Evolutionary conservation across 2,113 vertebrate genomes (phyloP), one percentile per base, ranked within the genome.

Genomic region (Ciconia maguari): DNA sequence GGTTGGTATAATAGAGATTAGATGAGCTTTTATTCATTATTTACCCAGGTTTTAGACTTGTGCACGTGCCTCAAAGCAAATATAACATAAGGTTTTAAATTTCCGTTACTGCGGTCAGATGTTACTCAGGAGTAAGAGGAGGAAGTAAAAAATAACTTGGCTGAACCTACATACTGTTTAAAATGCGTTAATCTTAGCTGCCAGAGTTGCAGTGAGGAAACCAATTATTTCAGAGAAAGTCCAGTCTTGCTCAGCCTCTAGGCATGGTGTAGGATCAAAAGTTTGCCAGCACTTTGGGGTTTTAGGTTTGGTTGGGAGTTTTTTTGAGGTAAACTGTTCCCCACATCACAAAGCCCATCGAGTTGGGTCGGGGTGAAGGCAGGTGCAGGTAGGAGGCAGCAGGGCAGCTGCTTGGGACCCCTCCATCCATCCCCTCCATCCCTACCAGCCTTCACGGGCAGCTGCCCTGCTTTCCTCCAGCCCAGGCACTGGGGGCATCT

Each of bases 121-220:
- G 52, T 89, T 89, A 82, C 83, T 94, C 61, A 89, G 89, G 91
- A 84, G n/a, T 64, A 87, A 89, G 65, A 93, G 58, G 72, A 87
- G 54, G 74, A 93, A 92, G 94, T 68, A 69, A 87, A 95, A 95
- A 91, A 93, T 90, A 97, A 71, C 61, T 94, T 17, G 52, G 72
- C 52, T 51, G 57, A 93, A 84, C 86, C 69, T 84, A 69, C 75
- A 30, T 65, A 49, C 77, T 65, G 13, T 42, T 94, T 79, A 92
- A 90, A 91, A 94, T 46, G 36, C 9, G 4, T 74, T 80, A 44
- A 49, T 52, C 62, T 61, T 65, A 70, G 30, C 60, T 80, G 68
- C 34, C n/a, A 42, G 38, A 61, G 19, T 16, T 69, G 54, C 48
- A 90, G 46, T 0, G 3, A 76, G 19, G 46, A 86, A 93, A 48